A percentile compares a stretch with the other conserved stretches of the same genome.
phyloP scores from a whole-genome alignment of 2,113 vertebrate genomes.

The Amphilophus citrinellus region DNA sequence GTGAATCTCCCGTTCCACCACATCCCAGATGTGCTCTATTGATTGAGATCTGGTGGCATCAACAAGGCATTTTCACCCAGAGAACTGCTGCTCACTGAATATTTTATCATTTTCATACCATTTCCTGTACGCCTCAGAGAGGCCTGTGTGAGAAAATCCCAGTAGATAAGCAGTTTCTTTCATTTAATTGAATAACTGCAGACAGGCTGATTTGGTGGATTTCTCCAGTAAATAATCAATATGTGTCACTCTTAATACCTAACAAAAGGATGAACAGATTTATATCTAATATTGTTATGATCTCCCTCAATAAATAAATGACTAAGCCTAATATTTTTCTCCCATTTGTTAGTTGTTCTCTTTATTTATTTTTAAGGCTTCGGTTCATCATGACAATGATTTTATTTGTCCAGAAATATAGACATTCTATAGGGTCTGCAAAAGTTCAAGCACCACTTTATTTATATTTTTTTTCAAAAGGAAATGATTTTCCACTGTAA shows the following conservation, averaged over 20 bases:
- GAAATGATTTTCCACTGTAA: not conserved
- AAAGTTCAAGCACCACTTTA: not conserved
- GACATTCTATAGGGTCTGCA: not conserved
- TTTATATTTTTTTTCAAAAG: not conserved
- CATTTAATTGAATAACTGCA: not conserved
- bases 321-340: not conserved
- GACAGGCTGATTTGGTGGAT: too few species aligned
- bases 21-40: not conserved
- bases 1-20: not conserved
- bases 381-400: too few species aligned
- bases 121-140: not conserved
- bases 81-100: not conserved
- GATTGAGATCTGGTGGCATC: not conserved
- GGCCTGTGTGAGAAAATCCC: not conserved
- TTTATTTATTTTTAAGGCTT: too few species aligned
- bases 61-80: not conserved
- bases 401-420: not conserved
- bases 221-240: too few species aligned
- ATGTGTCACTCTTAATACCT: not conserved
- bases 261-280: not conserved
- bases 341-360: not conserved
- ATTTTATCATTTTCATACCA: not conserved
- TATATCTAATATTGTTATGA: not conserved
- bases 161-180: fast-evolving
- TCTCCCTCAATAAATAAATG: not conserved